Evolutionary conservation across 2,888 invertebrate species (phyloP), one percentile per base, ranked within the genome.

Genomic region (Globia sparganii): DNA sequence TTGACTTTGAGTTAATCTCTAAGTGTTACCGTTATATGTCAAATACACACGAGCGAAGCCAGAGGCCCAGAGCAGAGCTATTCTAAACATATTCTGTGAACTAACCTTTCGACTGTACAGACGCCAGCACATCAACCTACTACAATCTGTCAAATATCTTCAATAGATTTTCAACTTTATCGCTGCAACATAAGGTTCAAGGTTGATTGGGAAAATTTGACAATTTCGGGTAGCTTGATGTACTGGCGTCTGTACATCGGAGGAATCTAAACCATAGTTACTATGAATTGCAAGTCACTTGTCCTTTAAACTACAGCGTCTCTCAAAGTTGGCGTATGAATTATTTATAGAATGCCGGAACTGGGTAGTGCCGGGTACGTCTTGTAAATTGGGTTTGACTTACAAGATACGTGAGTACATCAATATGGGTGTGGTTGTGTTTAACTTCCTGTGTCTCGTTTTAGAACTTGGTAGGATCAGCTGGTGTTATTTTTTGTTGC

Each of bases 241-340:
- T n/a, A n/a, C n/a, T n/a, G n/a, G n/a, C 18, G n/a, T 13, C 15
- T 34, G 34, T 59, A 28, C n/a, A 56, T 46, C 43, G 37, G 15
- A n/a, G 4, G 64, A 77, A 70, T 78, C 69, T 53, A 46, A 77
- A 69, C 72, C 86, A 65, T 73, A n/a, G n/a, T n/a, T n/a, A 65
- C 75, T 68, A 77, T 77, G 78, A 83, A 86, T 83, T 72, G 78
- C 69, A 86, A 83, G 78, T 70, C 58, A 69, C 43, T 62, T 70
- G 86, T 83, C 84, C 78, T 72, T 66, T 83, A 86, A 83, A 83
- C 86, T 83, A 83, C 61, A 77, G 46, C 86, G 56, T 82, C 83
- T 72, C 71, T 77, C 65, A 53, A 78, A 77, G 86, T 86, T 86
- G 53, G 86, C 58, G 72, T 83, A 83, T 83, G 83, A 83, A 83